Percentiles rank a stretch among this genome's conserved stretches.
These are phyloP conservation scores for Noctua fimbriata DNA, from an alignment of 2,888 invertebrate species.

Conservation along the genomic window DNA sequence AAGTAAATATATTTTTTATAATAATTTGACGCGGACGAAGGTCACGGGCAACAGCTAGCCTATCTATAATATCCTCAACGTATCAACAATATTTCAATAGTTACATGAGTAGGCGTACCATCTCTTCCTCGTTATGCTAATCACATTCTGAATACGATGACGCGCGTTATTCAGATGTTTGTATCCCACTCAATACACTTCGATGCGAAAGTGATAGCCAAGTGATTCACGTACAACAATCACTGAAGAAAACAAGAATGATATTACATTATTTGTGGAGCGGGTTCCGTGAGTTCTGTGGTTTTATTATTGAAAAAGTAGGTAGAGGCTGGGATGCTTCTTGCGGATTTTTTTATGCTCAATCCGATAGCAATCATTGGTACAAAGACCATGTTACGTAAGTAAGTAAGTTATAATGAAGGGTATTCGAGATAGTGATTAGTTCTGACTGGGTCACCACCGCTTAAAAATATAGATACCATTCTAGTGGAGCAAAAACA, in stretches of 20 bases:
- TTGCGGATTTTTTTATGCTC: not conserved
- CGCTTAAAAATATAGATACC: not conserved
- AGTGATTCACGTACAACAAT: slow-evolving; percentile 69
- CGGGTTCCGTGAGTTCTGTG: slow-evolving; percentile 21
- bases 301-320: not conserved
- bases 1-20: no score
- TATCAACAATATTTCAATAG: slow-evolving; percentile 38
- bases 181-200: slow-evolving; percentile 56
- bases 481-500: not conserved
- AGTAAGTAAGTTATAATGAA: not conserved
- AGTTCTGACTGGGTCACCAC: not conserved
- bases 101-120: slow-evolving; percentile 67
- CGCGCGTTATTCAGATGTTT: slow-evolving; percentile 70
- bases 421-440: not conserved
- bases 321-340: not conserved
- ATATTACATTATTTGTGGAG: slow-evolving; percentile 11
- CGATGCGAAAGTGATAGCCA: slow-evolving; percentile 78
- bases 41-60: not conserved
- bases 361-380: not conserved
- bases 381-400: not conserved
- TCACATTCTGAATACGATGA: slow-evolving; percentile 74
- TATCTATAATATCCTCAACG: slow-evolving; percentile 4
- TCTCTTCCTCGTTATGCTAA: slow-evolving; percentile 77
- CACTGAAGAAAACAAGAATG: slow-evolving; percentile 19
- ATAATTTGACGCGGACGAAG: no score